Evolutionary conservation across 2,888 invertebrate genomes (phyloP).

Genomic region (Athalia circularis): DNA sequence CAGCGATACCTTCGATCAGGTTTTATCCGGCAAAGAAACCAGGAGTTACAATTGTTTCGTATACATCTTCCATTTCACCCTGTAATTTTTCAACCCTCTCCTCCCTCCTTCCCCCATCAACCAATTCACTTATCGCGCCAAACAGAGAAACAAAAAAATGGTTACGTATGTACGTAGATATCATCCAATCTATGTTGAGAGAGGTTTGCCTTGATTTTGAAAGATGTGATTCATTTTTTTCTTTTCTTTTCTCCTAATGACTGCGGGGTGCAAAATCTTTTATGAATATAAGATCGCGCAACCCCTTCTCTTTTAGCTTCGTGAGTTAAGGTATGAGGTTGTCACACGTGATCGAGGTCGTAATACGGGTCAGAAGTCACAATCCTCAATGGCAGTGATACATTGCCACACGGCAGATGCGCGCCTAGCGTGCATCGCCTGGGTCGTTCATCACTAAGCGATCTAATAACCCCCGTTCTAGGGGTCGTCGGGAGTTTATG

Average conservation of each 20-base stretch:
- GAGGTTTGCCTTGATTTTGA: too few relatives aligned
- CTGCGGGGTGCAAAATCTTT: neutral
- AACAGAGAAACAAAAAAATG: neutral
- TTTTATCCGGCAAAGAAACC: neutral
- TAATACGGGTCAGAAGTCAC: conserved; percentile 44
- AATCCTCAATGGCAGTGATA: conserved; percentile 43
- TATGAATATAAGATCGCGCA: neutral
- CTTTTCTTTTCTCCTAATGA: too few relatives aligned
- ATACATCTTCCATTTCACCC: neutral
- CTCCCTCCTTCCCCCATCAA: neutral
- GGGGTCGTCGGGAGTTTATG: conserved; percentile 27
- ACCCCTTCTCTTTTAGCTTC: neutral
- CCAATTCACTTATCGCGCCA: neutral
- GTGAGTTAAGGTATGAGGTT: neutral
- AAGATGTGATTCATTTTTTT: too few relatives aligned
- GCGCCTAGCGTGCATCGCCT: conserved; percentile 50
- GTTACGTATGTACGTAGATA: neutral
- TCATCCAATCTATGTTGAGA: too few relatives aligned
- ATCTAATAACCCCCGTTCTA: conserved; percentile 63
- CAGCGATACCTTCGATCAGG: neutral
- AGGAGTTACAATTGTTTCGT: neutral
- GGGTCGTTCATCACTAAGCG: conserved; percentile 65
- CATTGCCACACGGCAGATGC: conserved; percentile 35
- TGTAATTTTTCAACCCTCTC: neutral
- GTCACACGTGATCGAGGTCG: conserved; percentile 28